Conservation (phyloP, 2,113 vertebrate genomes). For the Phaetusa simplex region DNA sequence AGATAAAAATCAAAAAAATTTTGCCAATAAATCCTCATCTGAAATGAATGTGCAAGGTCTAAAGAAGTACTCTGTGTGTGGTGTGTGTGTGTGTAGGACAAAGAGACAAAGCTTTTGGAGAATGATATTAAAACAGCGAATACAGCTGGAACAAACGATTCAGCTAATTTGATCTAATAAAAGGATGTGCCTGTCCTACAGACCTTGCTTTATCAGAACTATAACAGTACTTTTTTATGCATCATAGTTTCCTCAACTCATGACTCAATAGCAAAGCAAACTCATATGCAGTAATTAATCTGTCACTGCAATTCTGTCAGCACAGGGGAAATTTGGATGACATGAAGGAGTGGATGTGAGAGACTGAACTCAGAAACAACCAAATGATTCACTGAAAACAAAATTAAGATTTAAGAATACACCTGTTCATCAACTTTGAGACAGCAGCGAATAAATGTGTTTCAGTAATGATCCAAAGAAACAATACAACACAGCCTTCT, state of each 20-base stretch:
- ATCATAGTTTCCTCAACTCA: neutral
- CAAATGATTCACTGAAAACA: neutral
- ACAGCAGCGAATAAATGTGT: neutral
- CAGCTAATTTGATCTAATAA: neutral
- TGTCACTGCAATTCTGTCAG: neutral
- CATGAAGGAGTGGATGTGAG: neutral
- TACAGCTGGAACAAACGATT: neutral
- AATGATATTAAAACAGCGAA: neutral
- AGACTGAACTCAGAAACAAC: neutral
- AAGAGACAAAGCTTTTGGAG: neutral
- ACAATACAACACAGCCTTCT: neutral
- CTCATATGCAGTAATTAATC: neutral
- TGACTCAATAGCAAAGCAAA: neutral
- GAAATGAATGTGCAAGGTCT: neutral
- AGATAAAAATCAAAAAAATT: neutral
- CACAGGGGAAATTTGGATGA: neutral
- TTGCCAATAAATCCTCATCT: neutral
- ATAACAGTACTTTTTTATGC: neutral
- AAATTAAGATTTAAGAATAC: slow-evolving; percentile 3
- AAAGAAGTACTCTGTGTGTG: neutral
- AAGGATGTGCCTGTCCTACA: neutral
- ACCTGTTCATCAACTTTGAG: neutral
- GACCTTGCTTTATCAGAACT: neutral
- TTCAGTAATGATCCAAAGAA: neutral
- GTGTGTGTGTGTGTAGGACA: neutral